Evolutionary conservation across 2,797 vertebrate genomes (phyloP).

Genomic region (Oreonectes daqikongensis): DNA sequence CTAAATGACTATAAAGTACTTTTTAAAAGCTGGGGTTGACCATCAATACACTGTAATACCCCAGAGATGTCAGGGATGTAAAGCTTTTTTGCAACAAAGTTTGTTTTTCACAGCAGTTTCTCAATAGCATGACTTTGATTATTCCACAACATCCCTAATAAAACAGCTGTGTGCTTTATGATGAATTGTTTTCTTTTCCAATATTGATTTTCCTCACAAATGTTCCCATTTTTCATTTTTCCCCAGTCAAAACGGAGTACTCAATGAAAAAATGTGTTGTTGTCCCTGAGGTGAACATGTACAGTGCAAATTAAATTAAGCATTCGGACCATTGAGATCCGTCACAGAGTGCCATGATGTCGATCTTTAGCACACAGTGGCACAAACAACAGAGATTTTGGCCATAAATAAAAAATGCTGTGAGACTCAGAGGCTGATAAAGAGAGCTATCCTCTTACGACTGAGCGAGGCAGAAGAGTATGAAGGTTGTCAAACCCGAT

Average conservation of each 20-base stretch:
- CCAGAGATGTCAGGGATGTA: no score
- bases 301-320: neutral
- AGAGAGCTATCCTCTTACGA: slow-evolving; percentile 16
- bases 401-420: slow-evolving; percentile 32
- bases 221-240: neutral
- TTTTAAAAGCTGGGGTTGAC: no score
- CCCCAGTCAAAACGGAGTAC: neutral
- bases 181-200: neutral
- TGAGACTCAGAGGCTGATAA: neutral
- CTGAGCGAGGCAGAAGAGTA: neutral
- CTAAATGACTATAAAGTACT: no score
- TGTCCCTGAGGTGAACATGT: neutral
- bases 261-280: neutral
- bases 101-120: neutral
- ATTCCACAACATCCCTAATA: neutral
- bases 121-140: neutral
- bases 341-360: slow-evolving; percentile 4
- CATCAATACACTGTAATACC: no score
- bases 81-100: no score
- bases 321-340: slow-evolving; percentile 3
- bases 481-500: slow-evolving; percentile 38
- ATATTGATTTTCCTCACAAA: neutral
- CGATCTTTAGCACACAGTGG: neutral
- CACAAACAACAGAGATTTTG: slow-evolving; percentile 28
- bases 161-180: neutral